These are phyloP conservation scores for Drosophila pegasa DNA, from an alignment of 2,888 invertebrate species.

Conservation along the genomic window DNA sequence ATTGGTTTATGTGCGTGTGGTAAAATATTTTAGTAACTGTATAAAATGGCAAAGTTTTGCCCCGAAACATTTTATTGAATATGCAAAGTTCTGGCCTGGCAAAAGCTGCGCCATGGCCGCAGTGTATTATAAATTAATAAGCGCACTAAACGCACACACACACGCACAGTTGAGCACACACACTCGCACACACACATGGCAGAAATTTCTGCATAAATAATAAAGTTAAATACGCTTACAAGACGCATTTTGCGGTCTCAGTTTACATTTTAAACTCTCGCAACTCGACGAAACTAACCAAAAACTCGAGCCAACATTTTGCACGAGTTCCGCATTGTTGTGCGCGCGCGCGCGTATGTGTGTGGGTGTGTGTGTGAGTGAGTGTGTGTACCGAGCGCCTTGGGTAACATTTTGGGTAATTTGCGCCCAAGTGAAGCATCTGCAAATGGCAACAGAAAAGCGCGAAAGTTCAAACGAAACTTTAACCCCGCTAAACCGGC, in stretches of 20 bases:
- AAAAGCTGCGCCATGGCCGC: conserved; percentile 68
- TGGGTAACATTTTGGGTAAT: conserved; percentile 76
- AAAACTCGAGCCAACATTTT: conserved; percentile 46
- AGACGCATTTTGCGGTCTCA: conserved; percentile 69
- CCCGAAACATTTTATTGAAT: conserved; percentile 58
- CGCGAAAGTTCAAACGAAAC: conserved; percentile 62
- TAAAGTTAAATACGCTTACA: conserved; percentile 80
- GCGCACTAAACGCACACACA: conserved; percentile 57
- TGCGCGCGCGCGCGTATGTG: conserved; percentile 8
- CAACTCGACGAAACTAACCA: conserved; percentile 48
- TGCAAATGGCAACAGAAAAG: conserved; percentile 58
- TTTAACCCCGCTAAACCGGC: conserved; percentile 3
- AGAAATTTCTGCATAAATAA: conserved; percentile 70
- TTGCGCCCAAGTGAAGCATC: conserved; percentile 64
- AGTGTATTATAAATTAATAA: conserved; percentile 81
- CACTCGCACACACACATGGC: conserved; percentile 18
- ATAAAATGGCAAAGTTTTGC: conserved; percentile 60
- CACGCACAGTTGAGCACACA: conserved; percentile 19
- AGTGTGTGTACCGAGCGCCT: conserved; percentile 48
- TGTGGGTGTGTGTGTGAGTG: conserved; percentile 7
- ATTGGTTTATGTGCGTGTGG: conserved; percentile 1
- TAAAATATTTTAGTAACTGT: conserved; percentile 35
- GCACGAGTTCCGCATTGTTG: conserved; percentile 24
- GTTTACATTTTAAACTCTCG: conserved; percentile 53
- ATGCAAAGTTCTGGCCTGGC: conserved; percentile 53